These are phyloP conservation scores for Artemia sinica DNA, from an alignment of 2,888 invertebrate species.

Conservation along the genomic window DNA sequence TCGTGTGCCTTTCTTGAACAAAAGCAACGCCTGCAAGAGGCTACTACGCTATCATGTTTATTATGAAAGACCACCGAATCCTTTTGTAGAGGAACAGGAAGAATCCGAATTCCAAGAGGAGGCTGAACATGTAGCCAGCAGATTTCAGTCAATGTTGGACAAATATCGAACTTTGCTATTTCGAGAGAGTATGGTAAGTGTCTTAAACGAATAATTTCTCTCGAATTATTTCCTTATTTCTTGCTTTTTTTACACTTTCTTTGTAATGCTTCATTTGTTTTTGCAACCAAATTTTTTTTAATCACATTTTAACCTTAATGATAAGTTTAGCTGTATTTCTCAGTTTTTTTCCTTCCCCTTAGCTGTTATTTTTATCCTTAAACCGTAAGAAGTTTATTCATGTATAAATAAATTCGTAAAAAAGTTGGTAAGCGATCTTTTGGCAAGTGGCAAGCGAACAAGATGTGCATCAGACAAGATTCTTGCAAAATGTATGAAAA, in stretches of 20 bases:
- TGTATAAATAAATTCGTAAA: too few species aligned
- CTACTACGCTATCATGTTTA: constrained; percentile 58
- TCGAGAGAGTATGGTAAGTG: constrained; percentile 57
- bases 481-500: too few species aligned
- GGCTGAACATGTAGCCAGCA: constrained; percentile 47
- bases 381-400: too few species aligned
- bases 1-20: constrained; percentile 48
- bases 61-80: constrained; percentile 42
- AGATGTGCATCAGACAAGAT: too few species aligned
- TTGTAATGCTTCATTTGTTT: background rate
- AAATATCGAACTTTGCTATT: constrained; percentile 53
- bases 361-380: too few species aligned
- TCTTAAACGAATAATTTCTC: background rate
- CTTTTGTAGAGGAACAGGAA: constrained; percentile 47
- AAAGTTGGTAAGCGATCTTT: too few species aligned
- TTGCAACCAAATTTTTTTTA: too few species aligned
- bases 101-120: constrained; percentile 51
- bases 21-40: constrained; percentile 54
- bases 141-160: constrained; percentile 49
- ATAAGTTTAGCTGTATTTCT: too few species aligned
- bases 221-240: background rate
- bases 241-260: constrained; percentile 11
- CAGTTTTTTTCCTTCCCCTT: too few species aligned
- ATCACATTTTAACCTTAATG: too few species aligned
- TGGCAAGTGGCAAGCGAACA: too few species aligned